Evolutionary conservation across 2,888 invertebrate genomes (phyloP).

Genomic region (Steinernema scapterisci): DNA sequence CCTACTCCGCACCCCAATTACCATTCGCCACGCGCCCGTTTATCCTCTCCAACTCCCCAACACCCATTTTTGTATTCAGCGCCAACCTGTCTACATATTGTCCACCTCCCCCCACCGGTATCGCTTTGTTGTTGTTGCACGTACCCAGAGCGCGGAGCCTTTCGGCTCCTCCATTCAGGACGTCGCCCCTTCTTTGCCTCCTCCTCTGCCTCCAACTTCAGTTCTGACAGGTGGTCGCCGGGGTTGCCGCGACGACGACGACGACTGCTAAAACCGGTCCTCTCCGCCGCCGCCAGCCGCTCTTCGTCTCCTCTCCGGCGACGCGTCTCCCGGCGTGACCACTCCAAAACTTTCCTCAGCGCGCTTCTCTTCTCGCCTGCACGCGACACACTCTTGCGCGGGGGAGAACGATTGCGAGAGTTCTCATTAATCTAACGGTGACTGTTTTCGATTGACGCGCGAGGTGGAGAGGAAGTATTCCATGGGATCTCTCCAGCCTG

Average conservation of each 20-base stretch:
- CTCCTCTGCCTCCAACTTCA: background rate
- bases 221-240: slow-evolving; percentile 26
- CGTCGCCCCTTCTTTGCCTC: background rate
- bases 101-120: background rate
- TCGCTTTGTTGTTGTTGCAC: slow-evolving; percentile 29
- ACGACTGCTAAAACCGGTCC: background rate
- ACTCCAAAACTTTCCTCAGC: slow-evolving; percentile 11
- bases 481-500: background rate
- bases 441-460: background rate
- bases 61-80: background rate
- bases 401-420: background rate
- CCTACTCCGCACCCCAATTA: no score
- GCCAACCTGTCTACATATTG: background rate
- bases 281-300: background rate
- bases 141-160: no score
- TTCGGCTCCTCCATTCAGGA: no score
- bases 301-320: background rate
- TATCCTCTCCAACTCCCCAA: background rate
- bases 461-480: background rate
- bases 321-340: background rate
- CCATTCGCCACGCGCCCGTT: background rate
- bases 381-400: background rate
- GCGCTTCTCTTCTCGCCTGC: slow-evolving; percentile 10
- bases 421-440: slow-evolving; percentile 27
- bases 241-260: background rate